Evolutionary conservation across 2,797 vertebrate species (phyloP).

Genomic region (Anomalospiza imberbis): DNA sequence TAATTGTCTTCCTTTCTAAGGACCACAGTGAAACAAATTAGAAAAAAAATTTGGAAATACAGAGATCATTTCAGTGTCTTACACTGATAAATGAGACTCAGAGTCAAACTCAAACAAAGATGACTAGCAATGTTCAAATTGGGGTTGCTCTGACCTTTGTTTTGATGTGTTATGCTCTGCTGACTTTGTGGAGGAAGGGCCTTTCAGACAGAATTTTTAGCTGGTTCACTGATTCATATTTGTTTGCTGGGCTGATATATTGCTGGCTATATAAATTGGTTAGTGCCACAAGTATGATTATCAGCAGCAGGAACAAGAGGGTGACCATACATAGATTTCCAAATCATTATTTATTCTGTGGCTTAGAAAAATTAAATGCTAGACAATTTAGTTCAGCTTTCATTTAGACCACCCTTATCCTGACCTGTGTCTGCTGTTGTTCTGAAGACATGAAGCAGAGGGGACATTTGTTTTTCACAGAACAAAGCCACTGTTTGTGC

Average conservation of each 20-base stretch:
- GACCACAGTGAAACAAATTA: not conserved
- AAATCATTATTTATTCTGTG: not conserved
- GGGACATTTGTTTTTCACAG: not conserved
- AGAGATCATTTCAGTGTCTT: not conserved
- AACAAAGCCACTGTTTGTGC: not conserved
- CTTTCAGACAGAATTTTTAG: slow-evolving; percentile 3
- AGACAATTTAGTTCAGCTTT: slow-evolving; percentile 2
- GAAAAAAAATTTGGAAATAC: not conserved
- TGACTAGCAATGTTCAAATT: not conserved
- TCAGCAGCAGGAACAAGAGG: not conserved
- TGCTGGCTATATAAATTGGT: not conserved
- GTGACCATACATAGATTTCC: not conserved
- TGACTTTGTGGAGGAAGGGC: not conserved
- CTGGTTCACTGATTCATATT: not conserved
- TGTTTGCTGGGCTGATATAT: not conserved
- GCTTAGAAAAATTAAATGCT: slow-evolving; percentile 1
- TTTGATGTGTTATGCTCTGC: slow-evolving; percentile 25
- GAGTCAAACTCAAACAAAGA: slow-evolving; percentile 8
- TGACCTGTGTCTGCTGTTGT: not conserved
- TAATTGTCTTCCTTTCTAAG: not conserved
- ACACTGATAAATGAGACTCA: not conserved
- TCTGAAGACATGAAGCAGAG: not conserved
- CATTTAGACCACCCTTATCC: not conserved
- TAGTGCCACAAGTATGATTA: slow-evolving; percentile 6
- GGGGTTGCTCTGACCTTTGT: slow-evolving; percentile 34